Evolutionary conservation across 2,888 invertebrate genomes (phyloP), one percentile per base, ranked within the genome.

Genomic region (Cataglyphis rosenhaueri): DNA sequence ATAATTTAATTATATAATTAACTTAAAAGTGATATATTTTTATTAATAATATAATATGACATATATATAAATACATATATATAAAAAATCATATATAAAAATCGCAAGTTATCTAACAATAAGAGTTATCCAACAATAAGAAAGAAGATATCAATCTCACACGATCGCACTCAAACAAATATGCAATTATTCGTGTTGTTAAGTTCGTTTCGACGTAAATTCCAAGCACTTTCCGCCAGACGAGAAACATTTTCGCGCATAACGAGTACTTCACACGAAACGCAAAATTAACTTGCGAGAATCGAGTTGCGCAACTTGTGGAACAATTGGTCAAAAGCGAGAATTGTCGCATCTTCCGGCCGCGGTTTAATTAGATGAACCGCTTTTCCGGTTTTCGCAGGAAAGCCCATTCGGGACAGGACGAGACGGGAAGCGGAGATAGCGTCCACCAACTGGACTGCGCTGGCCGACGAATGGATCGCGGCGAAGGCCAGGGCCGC

Each of bases 381-480:
- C 8, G 1, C 9, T 57, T 32, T 44, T 18, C 48, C 25, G 32
- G 10, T 68, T 61, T n/a, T 15, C 41, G 1, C 32, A 92, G 92
- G 92, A 85, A 89, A 38, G 61, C 92, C 92, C 3, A 74, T 90
- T 32, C 74, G 84, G 8, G 86, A 88, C 81, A 90, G 87, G 52
- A 79, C 83, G 57, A 91, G 89, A 83, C 87, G 89, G 65, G 91
- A 93, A 81, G 87, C 83, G 76, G 93, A 93, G 74, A 88, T 92
- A 44, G 89, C 88, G 18, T 85, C 87, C 65, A 93, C 90, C 29
- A 93, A 94, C 82, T 94, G 94, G 94, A 93, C 93, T 6, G 87
- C 88, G 66, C 87, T 94, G 68, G 92, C 93, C 57, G 93, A 94
- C 71, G 93, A 93, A 89, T 94, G 94, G 94, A 84, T 94, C 10